Evolutionary conservation across 2,797 vertebrate species (phyloP), one percentile per base, ranked within the genome.

Genomic region (Muscicapa comitata): DNA sequence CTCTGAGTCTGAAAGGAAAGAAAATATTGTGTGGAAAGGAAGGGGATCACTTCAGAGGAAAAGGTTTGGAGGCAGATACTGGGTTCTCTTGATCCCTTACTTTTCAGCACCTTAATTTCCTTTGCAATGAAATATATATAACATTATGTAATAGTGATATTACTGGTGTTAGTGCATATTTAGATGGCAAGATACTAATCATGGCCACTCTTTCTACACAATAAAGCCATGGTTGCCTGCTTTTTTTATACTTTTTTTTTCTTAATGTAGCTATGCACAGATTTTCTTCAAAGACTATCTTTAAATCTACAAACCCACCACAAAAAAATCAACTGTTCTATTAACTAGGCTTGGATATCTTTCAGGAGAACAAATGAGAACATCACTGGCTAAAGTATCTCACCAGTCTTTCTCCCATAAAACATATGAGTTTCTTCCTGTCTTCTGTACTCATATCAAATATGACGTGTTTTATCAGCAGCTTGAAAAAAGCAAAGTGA

Each of bases 271-370:
- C 11, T 66, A 35, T 58, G 35, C 17, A 40, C 42, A 81, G 14
- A 50, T 35, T 82, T 94, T 79, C 53, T 78, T 86, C 18, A 59
- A 84, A 84, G 33, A 24, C 33, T 81, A 73, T 66, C 62, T 94
- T 92, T 75, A 66, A 78, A 88, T 81, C 66, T 88, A 73, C 24
- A 92, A 88, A 93, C 17, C 26, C 21, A 66, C 29, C 63, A 79
- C 63, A 90, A 86, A 50, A 75, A 92, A 90, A 90, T 86, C 80
- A 92, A 88, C 67, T 75, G 43, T 79, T 81, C 62, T 70, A 25
- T 78, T 93, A 67, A 76, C 33, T 47, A 90, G 57, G 26, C 50
- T 37, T 73, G 67, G 16, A 21, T 92, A 79, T 77, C 80, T 87
- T 89, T 78, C 53, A 82, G 18, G 5, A 82, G 40, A 92, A 67